These are phyloP conservation scores for Patella vulgata DNA, from an alignment of 1,140 invertebrate genomes.

Conservation along the genomic window DNA sequence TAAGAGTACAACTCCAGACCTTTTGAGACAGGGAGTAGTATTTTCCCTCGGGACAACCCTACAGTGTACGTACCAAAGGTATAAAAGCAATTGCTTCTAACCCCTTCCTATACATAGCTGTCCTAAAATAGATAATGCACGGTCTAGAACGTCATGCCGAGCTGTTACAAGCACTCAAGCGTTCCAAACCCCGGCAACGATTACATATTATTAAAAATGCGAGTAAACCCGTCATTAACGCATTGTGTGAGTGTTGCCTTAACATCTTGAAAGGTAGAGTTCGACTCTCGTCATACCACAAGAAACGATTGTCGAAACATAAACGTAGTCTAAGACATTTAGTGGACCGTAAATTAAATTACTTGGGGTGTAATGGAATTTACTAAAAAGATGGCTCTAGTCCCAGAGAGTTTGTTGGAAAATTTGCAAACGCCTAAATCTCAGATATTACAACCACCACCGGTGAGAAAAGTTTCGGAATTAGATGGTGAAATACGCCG, in stretches of 20 bases:
- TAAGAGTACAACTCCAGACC: constrained; percentile 18
- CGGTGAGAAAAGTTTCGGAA: too few relatives aligned
- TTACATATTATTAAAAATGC: constrained; percentile 1
- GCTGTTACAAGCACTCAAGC: neutral
- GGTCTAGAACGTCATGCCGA: neutral
- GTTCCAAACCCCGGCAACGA: neutral
- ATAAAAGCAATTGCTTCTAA: too few relatives aligned
- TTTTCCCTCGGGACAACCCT: constrained; percentile 8
- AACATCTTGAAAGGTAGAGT: constrained; percentile 18
- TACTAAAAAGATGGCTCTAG: constrained; percentile 5
- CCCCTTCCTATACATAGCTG: too few relatives aligned
- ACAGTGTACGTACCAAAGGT: constrained; percentile 12
- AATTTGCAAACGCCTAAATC: too few relatives aligned
- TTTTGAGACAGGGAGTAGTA: constrained; percentile 6
- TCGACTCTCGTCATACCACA: neutral
- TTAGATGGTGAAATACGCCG: too few relatives aligned
- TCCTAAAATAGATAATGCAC: constrained; percentile 4
- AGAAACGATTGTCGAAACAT: constrained; percentile 2
- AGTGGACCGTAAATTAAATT: neutral
- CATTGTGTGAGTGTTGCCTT: constrained; percentile 9
- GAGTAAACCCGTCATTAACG: neutral
- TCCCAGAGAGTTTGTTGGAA: neutral
- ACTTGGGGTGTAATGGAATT: neutral
- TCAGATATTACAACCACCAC: too few relatives aligned
- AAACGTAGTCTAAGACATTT: neutral